phyloP scores from a whole-genome alignment of 1,140 invertebrate genomes.

The Steinernema feltiae region DNA sequence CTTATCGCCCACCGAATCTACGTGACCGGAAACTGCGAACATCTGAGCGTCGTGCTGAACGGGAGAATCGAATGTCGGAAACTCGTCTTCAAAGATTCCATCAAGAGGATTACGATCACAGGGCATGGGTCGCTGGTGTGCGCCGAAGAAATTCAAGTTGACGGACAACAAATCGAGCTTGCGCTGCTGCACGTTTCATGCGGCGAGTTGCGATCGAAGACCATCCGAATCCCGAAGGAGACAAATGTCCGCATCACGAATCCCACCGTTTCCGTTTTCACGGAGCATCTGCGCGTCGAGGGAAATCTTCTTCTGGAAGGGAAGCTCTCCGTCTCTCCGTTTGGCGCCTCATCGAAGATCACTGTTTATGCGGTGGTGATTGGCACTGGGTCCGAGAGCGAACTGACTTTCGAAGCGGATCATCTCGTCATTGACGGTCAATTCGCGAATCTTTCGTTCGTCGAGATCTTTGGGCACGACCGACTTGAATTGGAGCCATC shows the following conservation, averaged over 20 bases:
- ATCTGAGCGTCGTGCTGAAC: background rate
- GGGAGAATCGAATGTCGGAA: background rate
- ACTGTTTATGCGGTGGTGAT: background rate
- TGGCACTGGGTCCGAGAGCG: background rate
- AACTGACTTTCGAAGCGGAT: background rate
- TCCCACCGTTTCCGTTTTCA: background rate
- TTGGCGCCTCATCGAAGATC: background rate
- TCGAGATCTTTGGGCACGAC: background rate
- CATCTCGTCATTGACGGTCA: background rate
- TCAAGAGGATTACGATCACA: background rate
- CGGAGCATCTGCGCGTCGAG: background rate
- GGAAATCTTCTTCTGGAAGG: background rate
- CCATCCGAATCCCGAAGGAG: background rate
- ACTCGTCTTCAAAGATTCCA: background rate
- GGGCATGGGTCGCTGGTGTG: background rate
- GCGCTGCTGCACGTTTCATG: background rate
- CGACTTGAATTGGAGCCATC: background rate
- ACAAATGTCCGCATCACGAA: background rate
- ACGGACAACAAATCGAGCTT: background rate
- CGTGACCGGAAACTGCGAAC: background rate
- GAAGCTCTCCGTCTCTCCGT: background rate
- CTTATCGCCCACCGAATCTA: background rate
- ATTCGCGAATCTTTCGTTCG: background rate
- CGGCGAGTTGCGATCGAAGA: background rate
- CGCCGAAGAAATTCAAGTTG: background rate